These are phyloP conservation scores for Ennomos fuscantarius DNA, from an alignment of 2,888 invertebrate genomes.

Conservation along the genomic window DNA sequence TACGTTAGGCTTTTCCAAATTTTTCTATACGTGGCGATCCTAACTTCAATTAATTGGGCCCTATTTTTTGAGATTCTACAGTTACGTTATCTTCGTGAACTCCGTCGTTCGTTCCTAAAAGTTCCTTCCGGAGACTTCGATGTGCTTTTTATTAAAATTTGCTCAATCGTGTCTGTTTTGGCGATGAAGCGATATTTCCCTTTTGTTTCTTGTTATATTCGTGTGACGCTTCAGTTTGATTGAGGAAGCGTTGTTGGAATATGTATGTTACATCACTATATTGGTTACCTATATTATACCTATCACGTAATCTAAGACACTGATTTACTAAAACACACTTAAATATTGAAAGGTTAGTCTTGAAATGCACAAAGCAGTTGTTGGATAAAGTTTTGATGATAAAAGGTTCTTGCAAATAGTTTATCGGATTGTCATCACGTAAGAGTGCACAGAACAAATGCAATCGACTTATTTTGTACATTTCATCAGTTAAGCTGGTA, in stretches of 20 bases:
- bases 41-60: constrained; percentile 42
- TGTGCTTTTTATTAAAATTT: constrained; percentile 76
- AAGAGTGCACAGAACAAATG: constrained; percentile 56
- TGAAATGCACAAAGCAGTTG: constrained; percentile 65
- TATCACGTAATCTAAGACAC: constrained; percentile 58
- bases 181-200: constrained; percentile 56
- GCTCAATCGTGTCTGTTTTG: constrained; percentile 74
- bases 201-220: constrained; percentile 51
- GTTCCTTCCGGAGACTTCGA: constrained; percentile 66
- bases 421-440: constrained; percentile 44
- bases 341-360: constrained; percentile 34
- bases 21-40: constrained; percentile 34
- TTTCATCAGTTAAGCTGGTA: constrained; percentile 80
- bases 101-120: constrained; percentile 78
- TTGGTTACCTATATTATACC: constrained; percentile 60
- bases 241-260: constrained; percentile 36
- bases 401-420: constrained; percentile 49
- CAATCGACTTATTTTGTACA: constrained; percentile 65
- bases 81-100: constrained; percentile 62
- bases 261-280: constrained; percentile 38
- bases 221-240: constrained; percentile 39
- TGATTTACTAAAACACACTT: constrained; percentile 41
- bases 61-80: constrained; percentile 65
- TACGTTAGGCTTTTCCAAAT: constrained; percentile 32
- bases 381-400: constrained; percentile 39